Conservation (phyloP, 1,140 invertebrate genomes). For the Cydia strobilella region DNA sequence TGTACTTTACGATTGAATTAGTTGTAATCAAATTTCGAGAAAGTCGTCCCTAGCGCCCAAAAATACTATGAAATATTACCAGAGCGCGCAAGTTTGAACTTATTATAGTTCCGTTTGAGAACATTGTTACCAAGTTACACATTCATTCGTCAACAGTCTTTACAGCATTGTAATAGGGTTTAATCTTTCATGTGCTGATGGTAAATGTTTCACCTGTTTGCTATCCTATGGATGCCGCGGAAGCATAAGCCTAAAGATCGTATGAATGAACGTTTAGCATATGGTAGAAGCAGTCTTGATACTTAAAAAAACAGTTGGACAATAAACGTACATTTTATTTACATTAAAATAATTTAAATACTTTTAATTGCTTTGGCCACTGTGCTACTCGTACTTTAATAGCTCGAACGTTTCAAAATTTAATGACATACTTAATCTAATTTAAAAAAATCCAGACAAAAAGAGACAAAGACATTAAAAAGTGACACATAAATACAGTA, state of each 20-base stretch:
- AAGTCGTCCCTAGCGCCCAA: background rate
- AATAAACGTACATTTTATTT: too few species aligned
- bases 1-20: background rate
- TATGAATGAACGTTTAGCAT: conserved; percentile 59
- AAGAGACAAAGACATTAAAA: too few species aligned
- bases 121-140: background rate
- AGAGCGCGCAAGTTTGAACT: conserved; percentile 6
- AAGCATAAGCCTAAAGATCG: conserved; percentile 44
- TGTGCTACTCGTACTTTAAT: too few species aligned
- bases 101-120: conserved; percentile 13
- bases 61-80: conserved; percentile 12
- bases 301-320: conserved; percentile 31
- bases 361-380: too few species aligned
- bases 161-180: background rate
- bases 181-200: background rate
- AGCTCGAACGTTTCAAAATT: too few species aligned
- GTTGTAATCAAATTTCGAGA: background rate
- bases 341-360: too few species aligned
- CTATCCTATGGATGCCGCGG: conserved; percentile 41
- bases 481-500: too few species aligned
- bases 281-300: conserved; percentile 41
- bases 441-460: too few species aligned
- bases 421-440: too few species aligned
- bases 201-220: conserved; percentile 48
- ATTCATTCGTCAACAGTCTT: background rate